Percentiles rank a stretch among this genome's conserved stretches.
Conservation (phyloP, 2,797 vertebrate species). For the Cryptoprocta ferox region DNA sequence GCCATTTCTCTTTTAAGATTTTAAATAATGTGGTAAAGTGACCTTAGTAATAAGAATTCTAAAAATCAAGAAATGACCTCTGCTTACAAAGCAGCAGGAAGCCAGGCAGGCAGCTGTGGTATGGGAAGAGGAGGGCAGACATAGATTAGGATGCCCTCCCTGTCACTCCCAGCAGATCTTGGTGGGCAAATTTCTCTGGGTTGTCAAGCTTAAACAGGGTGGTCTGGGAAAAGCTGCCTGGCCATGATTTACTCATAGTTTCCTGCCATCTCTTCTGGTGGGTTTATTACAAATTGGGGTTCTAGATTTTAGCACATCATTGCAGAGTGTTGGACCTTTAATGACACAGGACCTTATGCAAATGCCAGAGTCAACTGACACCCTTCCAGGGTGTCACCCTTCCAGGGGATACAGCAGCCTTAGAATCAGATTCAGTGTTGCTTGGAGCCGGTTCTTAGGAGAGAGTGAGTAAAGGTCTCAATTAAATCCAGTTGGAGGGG, state of each 20-base stretch:
- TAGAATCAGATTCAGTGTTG: not conserved
- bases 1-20: not conserved
- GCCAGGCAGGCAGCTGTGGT: not conserved
- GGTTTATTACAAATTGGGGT: not conserved
- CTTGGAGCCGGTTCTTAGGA: not conserved
- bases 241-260: not conserved
- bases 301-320: not conserved
- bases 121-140: not conserved
- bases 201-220: not conserved
- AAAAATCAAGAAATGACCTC: not conserved
- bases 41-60: slow-evolving; percentile 11
- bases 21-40: not conserved
- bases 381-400: not conserved
- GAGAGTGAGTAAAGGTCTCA: not conserved
- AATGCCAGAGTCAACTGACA: not conserved
- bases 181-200: not conserved
- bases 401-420: not conserved
- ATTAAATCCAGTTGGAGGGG: not conserved
- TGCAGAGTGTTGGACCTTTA: not conserved
- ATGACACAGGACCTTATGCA: not conserved
- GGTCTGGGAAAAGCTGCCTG: not conserved
- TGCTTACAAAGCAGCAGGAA: not conserved
- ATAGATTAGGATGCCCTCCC: not conserved
- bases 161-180: not conserved
- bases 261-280: not conserved